These are phyloP conservation scores for Notarius lentiginosus DNA, from an alignment of 2,113 vertebrate species.

Conservation along the genomic window DNA sequence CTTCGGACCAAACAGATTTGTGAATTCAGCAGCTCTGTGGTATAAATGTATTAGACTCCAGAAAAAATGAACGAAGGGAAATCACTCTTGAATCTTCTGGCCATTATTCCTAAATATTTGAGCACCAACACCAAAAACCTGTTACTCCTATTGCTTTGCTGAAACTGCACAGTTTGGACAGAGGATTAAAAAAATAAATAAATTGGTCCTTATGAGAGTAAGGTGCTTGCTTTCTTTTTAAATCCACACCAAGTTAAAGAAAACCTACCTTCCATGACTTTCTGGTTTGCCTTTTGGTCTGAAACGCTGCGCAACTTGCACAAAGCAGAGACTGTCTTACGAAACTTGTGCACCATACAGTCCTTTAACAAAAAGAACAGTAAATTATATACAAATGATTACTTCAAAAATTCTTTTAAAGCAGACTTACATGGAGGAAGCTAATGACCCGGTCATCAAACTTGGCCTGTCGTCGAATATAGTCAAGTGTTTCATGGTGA, in stretches of 20 bases:
- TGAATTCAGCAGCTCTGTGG: neutral
- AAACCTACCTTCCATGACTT: slow-evolving; percentile 47
- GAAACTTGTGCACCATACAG: slow-evolving; percentile 87
- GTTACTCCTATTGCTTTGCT: neutral
- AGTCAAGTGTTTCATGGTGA: slow-evolving; percentile 82
- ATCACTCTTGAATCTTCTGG: neutral
- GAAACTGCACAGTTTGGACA: neutral
- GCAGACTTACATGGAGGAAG: slow-evolving; percentile 81
- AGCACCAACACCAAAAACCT: neutral
- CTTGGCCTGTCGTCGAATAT: slow-evolving; percentile 85
- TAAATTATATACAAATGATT: neutral
- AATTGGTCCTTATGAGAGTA: neutral
- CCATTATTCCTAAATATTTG: neutral
- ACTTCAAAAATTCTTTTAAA: neutral
- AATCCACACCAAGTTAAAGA: too few species aligned
- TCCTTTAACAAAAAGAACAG: slow-evolving; percentile 67
- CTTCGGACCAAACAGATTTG: neutral
- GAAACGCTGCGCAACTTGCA: slow-evolving; percentile 68
- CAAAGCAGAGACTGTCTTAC: slow-evolving; percentile 76
- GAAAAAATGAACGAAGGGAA: neutral
- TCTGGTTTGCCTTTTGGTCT: slow-evolving; percentile 38
- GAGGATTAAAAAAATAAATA: neutral
- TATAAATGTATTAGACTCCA: neutral
- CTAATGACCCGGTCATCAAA: slow-evolving; percentile 86
- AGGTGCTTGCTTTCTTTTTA: neutral